Percentiles rank a stretch among this genome's conserved stretches.
Conservation (phyloP, 1,140 invertebrate species). For the Zaprionus davidi region DNA sequence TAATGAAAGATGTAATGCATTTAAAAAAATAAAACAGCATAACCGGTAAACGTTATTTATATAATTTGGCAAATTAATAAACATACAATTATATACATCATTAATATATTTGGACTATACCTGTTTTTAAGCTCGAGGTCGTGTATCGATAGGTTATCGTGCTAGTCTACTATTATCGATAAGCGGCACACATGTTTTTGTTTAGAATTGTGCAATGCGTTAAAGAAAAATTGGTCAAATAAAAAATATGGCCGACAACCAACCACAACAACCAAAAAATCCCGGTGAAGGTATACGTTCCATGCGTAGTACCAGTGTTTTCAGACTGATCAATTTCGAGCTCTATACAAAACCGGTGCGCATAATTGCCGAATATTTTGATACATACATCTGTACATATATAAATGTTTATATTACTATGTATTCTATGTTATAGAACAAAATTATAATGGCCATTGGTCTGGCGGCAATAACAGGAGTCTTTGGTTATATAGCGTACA, state of each 20-base stretch:
- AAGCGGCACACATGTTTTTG: conserved; percentile 37
- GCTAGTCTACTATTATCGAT: conserved; percentile 15
- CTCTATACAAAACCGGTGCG: conserved; percentile 92
- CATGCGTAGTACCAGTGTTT: conserved; percentile 88
- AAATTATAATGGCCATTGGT: conserved; percentile 91
- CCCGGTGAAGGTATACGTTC: conserved; percentile 92
- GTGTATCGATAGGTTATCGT: conserved; percentile 1
- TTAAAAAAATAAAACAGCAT: neutral
- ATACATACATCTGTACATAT: neutral
- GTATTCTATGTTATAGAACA: conserved; percentile 86
- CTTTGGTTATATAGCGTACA: conserved; percentile 92
- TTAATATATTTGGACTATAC: too few relatives aligned
- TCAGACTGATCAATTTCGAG: conserved; percentile 92
- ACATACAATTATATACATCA: neutral
- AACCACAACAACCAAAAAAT: conserved; percentile 27
- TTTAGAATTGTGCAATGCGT: conserved; percentile 62
- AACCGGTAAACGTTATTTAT: neutral
- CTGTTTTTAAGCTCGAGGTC: neutral
- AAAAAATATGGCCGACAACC: conserved; percentile 46
- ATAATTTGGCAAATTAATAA: neutral
- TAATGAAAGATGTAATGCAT: neutral
- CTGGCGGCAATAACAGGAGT: conserved; percentile 88
- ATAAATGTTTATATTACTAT: neutral
- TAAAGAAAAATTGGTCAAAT: neutral
- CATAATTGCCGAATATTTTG: conserved; percentile 13